Conservation (phyloP, 1,140 invertebrate genomes). For the Macrostomum lignano region DNA sequence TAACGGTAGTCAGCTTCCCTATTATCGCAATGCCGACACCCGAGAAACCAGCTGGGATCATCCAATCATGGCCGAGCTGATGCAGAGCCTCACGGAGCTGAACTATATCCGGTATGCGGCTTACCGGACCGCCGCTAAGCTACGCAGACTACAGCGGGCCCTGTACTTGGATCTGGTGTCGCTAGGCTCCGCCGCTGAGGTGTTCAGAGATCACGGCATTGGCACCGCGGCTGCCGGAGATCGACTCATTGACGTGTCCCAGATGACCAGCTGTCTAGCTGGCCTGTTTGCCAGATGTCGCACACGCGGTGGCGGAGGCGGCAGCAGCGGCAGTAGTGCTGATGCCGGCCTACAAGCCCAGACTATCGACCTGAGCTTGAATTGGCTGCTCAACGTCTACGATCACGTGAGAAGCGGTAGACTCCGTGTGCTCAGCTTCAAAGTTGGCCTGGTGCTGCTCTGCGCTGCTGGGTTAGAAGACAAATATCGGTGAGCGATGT, state of each 20-base stretch:
- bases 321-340: too few relatives aligned
- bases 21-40: constrained; percentile 69
- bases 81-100: constrained; percentile 57
- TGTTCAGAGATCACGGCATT: not conserved
- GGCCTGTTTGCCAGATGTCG: constrained; percentile 54
- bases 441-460: constrained; percentile 61
- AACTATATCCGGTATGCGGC: constrained; percentile 93
- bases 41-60: constrained; percentile 95
- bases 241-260: constrained; percentile 63
- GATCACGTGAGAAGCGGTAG: constrained; percentile 87
- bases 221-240: constrained; percentile 49
- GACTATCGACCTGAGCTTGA: constrained; percentile 71
- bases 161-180: constrained; percentile 42
- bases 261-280: constrained; percentile 68
- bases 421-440: constrained; percentile 83
- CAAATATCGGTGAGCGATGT: too few relatives aligned
- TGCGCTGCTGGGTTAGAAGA: constrained; percentile 32
- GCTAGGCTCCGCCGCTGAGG: not conserved
- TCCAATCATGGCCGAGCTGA: constrained; percentile 73
- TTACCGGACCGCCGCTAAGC: constrained; percentile 85
- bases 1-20: constrained; percentile 75
- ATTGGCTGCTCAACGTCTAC: constrained; percentile 92
- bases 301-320: too few relatives aligned
- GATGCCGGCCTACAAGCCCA: constrained; percentile 40
- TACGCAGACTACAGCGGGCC: constrained; percentile 59